Evolutionary conservation across 1,140 invertebrate species (phyloP), one percentile per base, ranked within the genome.

Genomic region (Luehdorfia chinensis): DNA sequence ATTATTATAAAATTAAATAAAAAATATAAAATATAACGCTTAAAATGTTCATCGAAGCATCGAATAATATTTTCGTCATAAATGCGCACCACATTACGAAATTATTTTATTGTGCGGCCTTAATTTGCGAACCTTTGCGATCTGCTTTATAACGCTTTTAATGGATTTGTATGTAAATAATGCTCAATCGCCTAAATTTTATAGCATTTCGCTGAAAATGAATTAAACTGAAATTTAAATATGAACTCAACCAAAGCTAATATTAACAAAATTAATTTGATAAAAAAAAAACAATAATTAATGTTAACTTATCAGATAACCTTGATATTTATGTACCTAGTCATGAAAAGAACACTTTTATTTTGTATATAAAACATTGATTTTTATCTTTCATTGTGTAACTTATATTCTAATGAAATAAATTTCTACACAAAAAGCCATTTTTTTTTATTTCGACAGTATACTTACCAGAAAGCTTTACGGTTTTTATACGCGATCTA

Each of bases 361-460:
- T 72, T 78, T 76, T 83, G 78, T 83, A 78, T 65, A 80, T 83
- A 83, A 79, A 73, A 62, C 59, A 64, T 67, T 46, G 60, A 73
- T 62, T 61, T 75, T 76, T 71, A 59, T 81, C 75, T 65, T 71
- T 58, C 50, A 70, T 71, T 63, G 59, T 70, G 59, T 73, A 61
- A 74, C 68, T 59, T 69, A 71, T 71, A 66, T 73, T 69, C 62
- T 70, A 69, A 69, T 67, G 56, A 67, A 75, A 78, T 81, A 78
- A 77, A 55, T 37, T 62, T 73, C 25, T 61, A 50, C 70, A 66
- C 66, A 47, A 34, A 48, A 45, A 32, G 36, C 15, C 36, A 41
- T 41, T 12, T 41, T 8, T 41, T 41, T 14, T 41, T 14, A 41
- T 41, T 41, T 27, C 23, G 27, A 37, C 21, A 27, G 25, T 9